These are phyloP conservation scores for Drosophila koepferae DNA, from an alignment of 2,888 invertebrate species.

Conservation along the genomic window DNA sequence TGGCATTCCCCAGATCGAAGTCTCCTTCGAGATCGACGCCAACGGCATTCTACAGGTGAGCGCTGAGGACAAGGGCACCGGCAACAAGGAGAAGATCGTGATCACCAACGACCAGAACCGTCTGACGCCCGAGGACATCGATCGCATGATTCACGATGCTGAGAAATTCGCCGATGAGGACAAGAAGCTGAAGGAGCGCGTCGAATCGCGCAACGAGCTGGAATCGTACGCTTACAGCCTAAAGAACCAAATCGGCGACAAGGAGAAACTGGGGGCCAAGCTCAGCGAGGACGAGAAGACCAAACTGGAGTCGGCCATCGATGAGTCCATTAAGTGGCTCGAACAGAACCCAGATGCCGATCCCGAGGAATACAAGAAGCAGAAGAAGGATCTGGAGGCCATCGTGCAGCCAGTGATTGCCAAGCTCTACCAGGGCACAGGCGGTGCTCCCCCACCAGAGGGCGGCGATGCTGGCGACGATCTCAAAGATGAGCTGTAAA, in stretches of 20 bases:
- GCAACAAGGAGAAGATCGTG: slow-evolving; percentile 99
- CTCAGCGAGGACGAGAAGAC: slow-evolving; percentile 94
- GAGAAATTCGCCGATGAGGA: slow-evolving; percentile 99
- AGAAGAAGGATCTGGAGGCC: slow-evolving; percentile 97
- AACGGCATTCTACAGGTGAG: slow-evolving; percentile 98
- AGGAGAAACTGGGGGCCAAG: slow-evolving; percentile 98
- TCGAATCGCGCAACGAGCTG: slow-evolving; percentile 98
- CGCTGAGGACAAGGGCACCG: slow-evolving; percentile 99
- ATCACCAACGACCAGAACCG: slow-evolving; percentile 99
- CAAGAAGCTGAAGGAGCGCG: slow-evolving; percentile 97
- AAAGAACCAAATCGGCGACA: slow-evolving; percentile 98
- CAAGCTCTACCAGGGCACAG: slow-evolving; percentile 96
- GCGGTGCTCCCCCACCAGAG: slow-evolving; percentile 90
- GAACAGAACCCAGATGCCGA: slow-evolving; percentile 98
- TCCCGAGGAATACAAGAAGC: slow-evolving; percentile 95
- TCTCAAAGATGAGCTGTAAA: slow-evolving; percentile 93
- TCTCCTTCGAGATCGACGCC: slow-evolving; percentile 97
- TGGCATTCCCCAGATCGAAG: slow-evolving; percentile 97
- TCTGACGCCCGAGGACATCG: slow-evolving; percentile 98
- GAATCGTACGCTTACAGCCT: slow-evolving; percentile 99
- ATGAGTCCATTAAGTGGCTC: slow-evolving; percentile 98
- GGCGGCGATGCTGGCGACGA: slow-evolving; percentile 90
- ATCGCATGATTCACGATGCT: slow-evolving; percentile 99
- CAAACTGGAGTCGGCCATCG: slow-evolving; percentile 98
- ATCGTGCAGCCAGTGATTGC: slow-evolving; percentile 98